Evolutionary conservation across 2,113 vertebrate genomes (phyloP), one percentile per base, ranked within the genome.

Genomic region (Neoarius graeffei): DNA sequence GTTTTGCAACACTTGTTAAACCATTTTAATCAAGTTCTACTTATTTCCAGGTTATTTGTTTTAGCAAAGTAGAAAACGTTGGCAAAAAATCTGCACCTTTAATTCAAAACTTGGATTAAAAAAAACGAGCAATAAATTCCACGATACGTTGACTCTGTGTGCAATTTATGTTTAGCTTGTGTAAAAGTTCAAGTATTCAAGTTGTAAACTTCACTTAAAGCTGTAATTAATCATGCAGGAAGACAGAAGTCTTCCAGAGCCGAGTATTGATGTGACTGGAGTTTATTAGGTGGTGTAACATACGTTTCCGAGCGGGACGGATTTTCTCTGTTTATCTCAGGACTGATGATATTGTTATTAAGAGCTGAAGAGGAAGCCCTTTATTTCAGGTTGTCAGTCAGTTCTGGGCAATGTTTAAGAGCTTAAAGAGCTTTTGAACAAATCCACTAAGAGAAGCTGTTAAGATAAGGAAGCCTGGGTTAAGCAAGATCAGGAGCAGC

Each of bases 191-290:
- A 83, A 83, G 62, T 67, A 67, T 84, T 25, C 25, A 1, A 15
- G 48, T 8, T 84, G 60, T 67, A 83, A 67, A 83, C 48, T 17
- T 19, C 4, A 7, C 25, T 48, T n/a, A 52, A 67, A 83, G 42
- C 59, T 67, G 62, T n/a, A 83, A 67, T n/a, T 62, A 62, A 17
- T 83, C 48, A 2, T 27, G 11, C 62, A 27, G 42, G n/a, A 19
- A 83, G 23, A 84, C 62, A 54, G 25, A 20, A n/a, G 62, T 84
- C 48, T 42, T 84, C 48, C 42, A 84, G 42, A 67, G 62, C 13
- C 25, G 20, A 82, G 80, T 62, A 57, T 82, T 82, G 42, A 60
- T 35, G 30, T 20, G 56, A 23, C 17, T 64, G 1, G 42, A 50
- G 20, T 64, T 64, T 66, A 83, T 83, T 50, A 66, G 35, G 25